Base-by-base conservation (phyloP, 2,113 vertebrate genomes). In the Notiomystis cincta region DNA sequence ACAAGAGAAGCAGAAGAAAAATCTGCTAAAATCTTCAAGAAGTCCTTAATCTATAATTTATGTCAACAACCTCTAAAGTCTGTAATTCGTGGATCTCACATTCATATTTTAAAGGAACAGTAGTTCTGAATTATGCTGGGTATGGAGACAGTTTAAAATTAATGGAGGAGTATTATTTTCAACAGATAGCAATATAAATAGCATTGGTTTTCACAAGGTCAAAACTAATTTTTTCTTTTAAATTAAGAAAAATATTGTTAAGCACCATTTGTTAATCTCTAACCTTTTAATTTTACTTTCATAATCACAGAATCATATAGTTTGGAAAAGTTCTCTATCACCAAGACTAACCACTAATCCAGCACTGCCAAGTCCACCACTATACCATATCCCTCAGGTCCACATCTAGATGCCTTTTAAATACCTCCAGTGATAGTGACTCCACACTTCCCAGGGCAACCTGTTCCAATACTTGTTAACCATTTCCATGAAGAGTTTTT, bases 21-120 rank as follows among this genome's bases (percentile, higher is more conserved):
- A 81, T 64, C 67, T 77, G 28, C 66, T 87, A 82, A 60, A 37
- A 89, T 90, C 76, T 93, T 81, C 23, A 94, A 73, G 78, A 91
- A 95, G 30, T 83, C 53, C 56, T 93, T 90, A 78, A 94, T 95
- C 67, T 87, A 96, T 89, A 96, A 96, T 93, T 96, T 78, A 95
- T 76, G 69, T 58, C 28, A 77, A 69, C 76, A 95, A 57, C 18
- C 20, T 82, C 78, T 89, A 53, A 88, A 81, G 48, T 38, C 87
- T 79, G 38, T 87, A 57, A 94, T 85, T 93, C 14, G 4, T 79
- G 48, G 48, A 91, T 93, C 54, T 93, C n/a, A 58, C 89, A 93
- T 94, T 66, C n/a, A 87, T 95, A 91, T 95, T 96, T 96, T 87
- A 96, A 95, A 94, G 51, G 35, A 89, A 83, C 58, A 90, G 44